Base-by-base conservation (phyloP, 2,797 vertebrate species). In the Silurus lanzhouensis region DNA sequence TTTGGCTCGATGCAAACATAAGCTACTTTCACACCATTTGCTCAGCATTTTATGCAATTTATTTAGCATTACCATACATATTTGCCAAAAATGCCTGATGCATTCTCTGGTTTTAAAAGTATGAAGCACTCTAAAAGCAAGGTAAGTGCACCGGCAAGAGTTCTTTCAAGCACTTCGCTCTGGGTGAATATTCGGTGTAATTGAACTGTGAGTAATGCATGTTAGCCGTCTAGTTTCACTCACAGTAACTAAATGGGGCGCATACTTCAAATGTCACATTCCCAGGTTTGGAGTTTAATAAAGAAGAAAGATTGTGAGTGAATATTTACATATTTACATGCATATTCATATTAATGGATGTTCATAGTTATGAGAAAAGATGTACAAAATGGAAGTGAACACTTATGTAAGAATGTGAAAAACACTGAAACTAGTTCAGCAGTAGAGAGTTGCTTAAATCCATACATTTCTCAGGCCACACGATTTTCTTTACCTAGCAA, bases 21-120 rank as follows among this genome's bases (percentile, higher is more conserved):
- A 52, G 71, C 61, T 63, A 82, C 85, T 85, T 84, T 78, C 8
- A 25, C 22, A 81, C 27, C 55, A 85, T 84, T 85, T 87, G 80
- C 83, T 72, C 22, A 6, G 1, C 44, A 86, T 57, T 85, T 85
- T 76, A 58, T 1, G n/a, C 14, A 52, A 20, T 68, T 83, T 68
- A 85, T 67, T 83, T 55, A 72, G 81, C 74, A 58, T 75, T 63
- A 82, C 87, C 55, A 84, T 80, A 13, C 67, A 68, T 67, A 78
- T 74, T 85, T 44, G 17, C 15, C 78, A 76, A 3, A 78, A 52
- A 57, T 80, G 55, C 72, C 77, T 78, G 27, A 81, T 78, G 82
- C 44, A 75, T 82, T 70, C 64, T 27, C 19, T 15, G 31, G 12
- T 6, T 82, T 60, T 58, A 55, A 63, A 83, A 61, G 44, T 81